Evolutionary conservation across 2,113 vertebrate genomes (phyloP).

Genomic region (Epinephelus moara): DNA sequence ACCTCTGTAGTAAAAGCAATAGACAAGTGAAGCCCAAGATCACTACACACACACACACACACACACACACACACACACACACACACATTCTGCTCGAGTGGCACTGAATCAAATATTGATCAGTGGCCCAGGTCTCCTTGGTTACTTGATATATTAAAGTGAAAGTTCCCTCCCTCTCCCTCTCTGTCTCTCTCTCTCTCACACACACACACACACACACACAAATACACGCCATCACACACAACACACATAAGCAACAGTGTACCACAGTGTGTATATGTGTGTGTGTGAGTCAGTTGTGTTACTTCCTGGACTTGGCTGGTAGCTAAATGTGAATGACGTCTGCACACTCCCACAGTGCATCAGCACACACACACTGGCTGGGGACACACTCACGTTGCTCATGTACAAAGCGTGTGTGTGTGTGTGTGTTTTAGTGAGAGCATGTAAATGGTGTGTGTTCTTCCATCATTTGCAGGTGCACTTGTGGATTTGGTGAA

Average conservation of each 20-base stretch:
- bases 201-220: constrained; percentile 12
- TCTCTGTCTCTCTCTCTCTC: background rate
- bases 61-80: constrained; percentile 28
- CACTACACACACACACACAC: constrained; percentile 17
- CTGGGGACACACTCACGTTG: background rate
- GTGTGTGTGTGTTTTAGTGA: background rate
- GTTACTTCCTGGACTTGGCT: constrained; percentile 45
- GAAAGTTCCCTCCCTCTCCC: constrained; percentile 41
- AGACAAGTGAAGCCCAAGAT: constrained; percentile 1
- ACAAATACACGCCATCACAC: background rate
- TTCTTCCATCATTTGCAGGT: background rate
- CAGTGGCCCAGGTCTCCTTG: constrained; percentile 54
- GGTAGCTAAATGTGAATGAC: constrained; percentile 52
- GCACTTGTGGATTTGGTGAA: constrained; percentile 24
- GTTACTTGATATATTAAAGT: constrained; percentile 74
- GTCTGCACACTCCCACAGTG: constrained; percentile 42
- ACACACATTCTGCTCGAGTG: constrained; percentile 43
- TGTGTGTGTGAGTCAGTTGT: background rate
- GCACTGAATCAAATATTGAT: constrained; percentile 73
- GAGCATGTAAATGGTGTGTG: background rate
- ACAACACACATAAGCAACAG: constrained; percentile 18
- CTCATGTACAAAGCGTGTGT: background rate
- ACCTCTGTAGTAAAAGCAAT: constrained; percentile 34
- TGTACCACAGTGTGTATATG: constrained; percentile 5
- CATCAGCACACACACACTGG: constrained; percentile 9